Percentiles rank a stretch among this genome's conserved stretches.
phyloP scores from a whole-genome alignment of 2,113 vertebrate species.

The human region DNA sequence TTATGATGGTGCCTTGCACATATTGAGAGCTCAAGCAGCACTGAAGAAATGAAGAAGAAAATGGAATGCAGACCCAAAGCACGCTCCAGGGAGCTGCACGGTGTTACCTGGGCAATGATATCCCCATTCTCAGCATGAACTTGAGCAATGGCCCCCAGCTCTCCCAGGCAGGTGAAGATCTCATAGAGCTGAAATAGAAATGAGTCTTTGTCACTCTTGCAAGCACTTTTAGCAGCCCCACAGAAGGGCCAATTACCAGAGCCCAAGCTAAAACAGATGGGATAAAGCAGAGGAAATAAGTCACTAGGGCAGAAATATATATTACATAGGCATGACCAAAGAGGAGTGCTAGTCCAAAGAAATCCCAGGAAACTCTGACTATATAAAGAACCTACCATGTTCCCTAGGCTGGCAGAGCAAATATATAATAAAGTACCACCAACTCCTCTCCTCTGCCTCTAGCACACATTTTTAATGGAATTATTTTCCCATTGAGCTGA shows the following conservation, averaged over 20 bases:
- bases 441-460: neutral
- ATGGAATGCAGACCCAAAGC: neutral
- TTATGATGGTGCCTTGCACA: neutral
- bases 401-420: neutral
- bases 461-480: neutral
- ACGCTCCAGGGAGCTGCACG: fast-evolving
- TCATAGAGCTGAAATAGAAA: constrained; percentile 92
- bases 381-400: fast-evolving
- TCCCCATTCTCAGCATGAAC: constrained; percentile 98
- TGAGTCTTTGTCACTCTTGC: neutral
- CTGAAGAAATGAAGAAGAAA: neutral
- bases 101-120: constrained; percentile 95
- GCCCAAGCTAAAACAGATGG: neutral
- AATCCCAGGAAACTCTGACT: neutral
- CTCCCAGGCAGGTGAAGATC: constrained; percentile 94
- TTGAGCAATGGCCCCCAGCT: constrained; percentile 94
- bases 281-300: neutral
- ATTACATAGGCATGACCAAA: neutral
- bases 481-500: neutral
- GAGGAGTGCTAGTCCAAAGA: neutral
- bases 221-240: neutral
- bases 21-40: neutral
- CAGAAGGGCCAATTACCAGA: neutral
- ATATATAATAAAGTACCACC: neutral
- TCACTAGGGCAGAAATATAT: neutral